Conservation (phyloP, 2,888 invertebrate genomes). For the Papilio elwesi region DNA sequence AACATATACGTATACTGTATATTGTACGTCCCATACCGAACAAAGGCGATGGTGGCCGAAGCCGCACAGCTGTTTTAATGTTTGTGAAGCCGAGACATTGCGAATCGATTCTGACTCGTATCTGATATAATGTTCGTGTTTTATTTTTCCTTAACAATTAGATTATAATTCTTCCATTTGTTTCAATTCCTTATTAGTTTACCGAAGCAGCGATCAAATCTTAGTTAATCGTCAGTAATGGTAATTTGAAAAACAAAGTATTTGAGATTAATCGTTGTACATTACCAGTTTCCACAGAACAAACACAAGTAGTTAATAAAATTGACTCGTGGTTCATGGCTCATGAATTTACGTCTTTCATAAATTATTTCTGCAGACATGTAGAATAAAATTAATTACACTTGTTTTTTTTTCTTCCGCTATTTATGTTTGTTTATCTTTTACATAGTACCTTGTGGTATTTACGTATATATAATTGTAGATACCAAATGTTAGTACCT, state of each 20-base stretch:
- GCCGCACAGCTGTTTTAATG: constrained; percentile 77
- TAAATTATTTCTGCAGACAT: not conserved
- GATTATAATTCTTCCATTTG: constrained; percentile 7
- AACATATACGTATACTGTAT: constrained; percentile 43
- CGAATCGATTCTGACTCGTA: constrained; percentile 67
- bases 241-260: not conserved
- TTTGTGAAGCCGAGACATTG: constrained; percentile 70
- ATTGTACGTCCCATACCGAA: constrained; percentile 57
- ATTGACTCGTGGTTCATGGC: not conserved
- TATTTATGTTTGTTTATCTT: no score
- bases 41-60: constrained; percentile 69
- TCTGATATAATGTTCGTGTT: constrained; percentile 58
- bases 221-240: not conserved
- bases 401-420: not conserved
- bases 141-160: constrained; percentile 24
- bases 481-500: not conserved
- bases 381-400: not conserved
- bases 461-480: not conserved
- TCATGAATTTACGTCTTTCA: not conserved
- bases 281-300: constrained; percentile 14
- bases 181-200: not conserved
- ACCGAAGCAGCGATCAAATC: not conserved
- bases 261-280: not conserved
- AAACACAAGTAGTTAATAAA: not conserved
- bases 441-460: not conserved